These are phyloP conservation scores for Euphonia xanthogaster DNA, from an alignment of 2,797 vertebrate species.

Conservation along the genomic window DNA sequence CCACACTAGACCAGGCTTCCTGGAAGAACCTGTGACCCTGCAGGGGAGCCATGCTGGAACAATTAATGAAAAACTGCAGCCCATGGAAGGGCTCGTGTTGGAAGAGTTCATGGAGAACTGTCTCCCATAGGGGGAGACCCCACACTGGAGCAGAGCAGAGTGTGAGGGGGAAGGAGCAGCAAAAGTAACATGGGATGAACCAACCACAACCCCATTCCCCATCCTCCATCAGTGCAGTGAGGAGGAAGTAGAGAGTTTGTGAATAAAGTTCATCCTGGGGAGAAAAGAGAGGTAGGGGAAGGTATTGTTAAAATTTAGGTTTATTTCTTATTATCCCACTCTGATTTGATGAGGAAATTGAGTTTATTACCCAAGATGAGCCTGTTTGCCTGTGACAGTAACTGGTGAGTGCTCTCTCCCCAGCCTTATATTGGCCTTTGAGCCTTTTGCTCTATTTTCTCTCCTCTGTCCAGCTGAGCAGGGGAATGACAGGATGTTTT, in stretches of 20 bases:
- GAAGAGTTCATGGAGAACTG: not conserved
- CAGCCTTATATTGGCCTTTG: too few species aligned
- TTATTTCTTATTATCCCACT: not conserved
- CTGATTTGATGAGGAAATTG: not conserved
- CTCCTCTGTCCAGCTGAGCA: not conserved
- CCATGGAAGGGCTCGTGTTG: not conserved
- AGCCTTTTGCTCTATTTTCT: not conserved
- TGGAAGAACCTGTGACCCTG: not conserved
- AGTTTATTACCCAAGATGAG: not conserved
- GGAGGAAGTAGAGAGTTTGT: not conserved
- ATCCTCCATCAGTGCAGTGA: not conserved
- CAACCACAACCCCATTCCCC: not conserved
- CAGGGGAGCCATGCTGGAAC: not conserved
- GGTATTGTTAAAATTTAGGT: not conserved
- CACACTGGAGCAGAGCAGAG: not conserved
- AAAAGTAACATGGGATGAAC: not conserved
- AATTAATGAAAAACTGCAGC: too few species aligned
- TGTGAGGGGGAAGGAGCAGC: not conserved
- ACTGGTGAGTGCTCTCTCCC: not conserved
- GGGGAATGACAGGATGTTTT: rapidly evolving
- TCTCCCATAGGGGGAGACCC: rapidly evolving
- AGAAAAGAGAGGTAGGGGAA: not conserved
- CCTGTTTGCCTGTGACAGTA: not conserved
- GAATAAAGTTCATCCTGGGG: not conserved
- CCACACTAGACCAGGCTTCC: not conserved